These are phyloP conservation scores for Brachionus rotundiformis DNA, from an alignment of 1,140 invertebrate genomes.

Conservation along the genomic window DNA sequence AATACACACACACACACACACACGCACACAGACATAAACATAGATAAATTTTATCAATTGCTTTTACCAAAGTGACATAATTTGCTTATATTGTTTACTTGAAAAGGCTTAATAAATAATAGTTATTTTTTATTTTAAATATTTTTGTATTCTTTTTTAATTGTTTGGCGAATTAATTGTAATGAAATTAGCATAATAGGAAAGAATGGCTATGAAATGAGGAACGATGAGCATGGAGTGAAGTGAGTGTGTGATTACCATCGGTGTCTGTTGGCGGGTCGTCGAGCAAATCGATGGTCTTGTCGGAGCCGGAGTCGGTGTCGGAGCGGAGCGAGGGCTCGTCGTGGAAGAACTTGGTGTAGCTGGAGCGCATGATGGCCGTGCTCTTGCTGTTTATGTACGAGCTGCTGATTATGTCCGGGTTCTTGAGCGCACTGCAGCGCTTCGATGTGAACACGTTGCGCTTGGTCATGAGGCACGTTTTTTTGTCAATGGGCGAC, in stretches of 20 bases:
- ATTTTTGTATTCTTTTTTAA: too few species aligned
- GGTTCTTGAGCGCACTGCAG: background rate
- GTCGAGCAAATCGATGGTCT: background rate
- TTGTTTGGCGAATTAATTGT: too few species aligned
- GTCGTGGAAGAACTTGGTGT: conserved; percentile 17
- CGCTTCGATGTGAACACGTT: background rate
- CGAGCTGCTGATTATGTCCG: conserved; percentile 29
- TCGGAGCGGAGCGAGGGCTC: background rate
- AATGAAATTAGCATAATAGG: background rate
- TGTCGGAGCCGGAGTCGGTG: background rate
- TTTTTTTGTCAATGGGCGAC: conserved; percentile 40
- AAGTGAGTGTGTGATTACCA: background rate
- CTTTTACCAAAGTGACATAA: background rate
- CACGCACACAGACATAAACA: too few species aligned
- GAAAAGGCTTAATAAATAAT: background rate
- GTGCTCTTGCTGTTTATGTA: conserved; percentile 27
- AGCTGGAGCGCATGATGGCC: background rate
- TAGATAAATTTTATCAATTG: too few species aligned
- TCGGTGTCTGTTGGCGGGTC: background rate
- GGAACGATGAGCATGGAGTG: too few species aligned
- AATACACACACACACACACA: conserved; percentile 4
- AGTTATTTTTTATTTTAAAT: too few species aligned
- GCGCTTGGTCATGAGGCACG: conserved; percentile 30
- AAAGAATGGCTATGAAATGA: too few species aligned
- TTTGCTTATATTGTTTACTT: background rate